Conservation (phyloP, 2,113 vertebrate species). For the Alouatta palliata region DNA sequence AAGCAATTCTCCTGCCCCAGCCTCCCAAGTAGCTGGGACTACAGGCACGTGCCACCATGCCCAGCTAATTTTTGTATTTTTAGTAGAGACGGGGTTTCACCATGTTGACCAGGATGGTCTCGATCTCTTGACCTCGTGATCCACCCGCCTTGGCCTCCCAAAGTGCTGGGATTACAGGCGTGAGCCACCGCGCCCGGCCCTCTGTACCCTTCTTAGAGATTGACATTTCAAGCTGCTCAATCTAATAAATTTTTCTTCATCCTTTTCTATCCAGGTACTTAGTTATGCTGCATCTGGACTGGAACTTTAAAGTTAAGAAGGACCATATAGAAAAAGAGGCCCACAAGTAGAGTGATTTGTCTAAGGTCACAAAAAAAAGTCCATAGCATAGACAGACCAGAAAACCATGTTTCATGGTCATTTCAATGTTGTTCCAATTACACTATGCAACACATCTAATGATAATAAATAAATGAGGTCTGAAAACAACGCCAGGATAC, state of each 20-base stretch:
- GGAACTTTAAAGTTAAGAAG: not conserved
- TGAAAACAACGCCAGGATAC: not conserved
- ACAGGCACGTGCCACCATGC: too few species aligned
- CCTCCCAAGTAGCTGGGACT: too few species aligned
- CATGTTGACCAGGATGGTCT: too few species aligned
- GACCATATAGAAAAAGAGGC: not conserved
- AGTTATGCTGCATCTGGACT: not conserved
- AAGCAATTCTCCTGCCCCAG: too few species aligned
- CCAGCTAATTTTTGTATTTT: too few species aligned
- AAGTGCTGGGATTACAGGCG: too few species aligned
- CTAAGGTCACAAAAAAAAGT: not conserved
- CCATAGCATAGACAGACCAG: not conserved
- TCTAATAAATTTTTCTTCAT: not conserved
- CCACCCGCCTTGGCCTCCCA: too few species aligned
- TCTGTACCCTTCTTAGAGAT: too few species aligned
- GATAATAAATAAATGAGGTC: not conserved
- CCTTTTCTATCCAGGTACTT: not conserved
- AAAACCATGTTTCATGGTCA: not conserved
- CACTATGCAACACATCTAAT: not conserved
- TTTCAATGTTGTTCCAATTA: conserved; percentile 16
- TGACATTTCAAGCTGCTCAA: not conserved
- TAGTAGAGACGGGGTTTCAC: too few species aligned
- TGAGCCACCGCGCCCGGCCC: too few species aligned
- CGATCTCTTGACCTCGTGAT: too few species aligned
- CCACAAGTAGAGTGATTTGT: not conserved